Evolutionary conservation across 2,888 invertebrate species (phyloP).

Genomic region (Parnassius orleans): DNA sequence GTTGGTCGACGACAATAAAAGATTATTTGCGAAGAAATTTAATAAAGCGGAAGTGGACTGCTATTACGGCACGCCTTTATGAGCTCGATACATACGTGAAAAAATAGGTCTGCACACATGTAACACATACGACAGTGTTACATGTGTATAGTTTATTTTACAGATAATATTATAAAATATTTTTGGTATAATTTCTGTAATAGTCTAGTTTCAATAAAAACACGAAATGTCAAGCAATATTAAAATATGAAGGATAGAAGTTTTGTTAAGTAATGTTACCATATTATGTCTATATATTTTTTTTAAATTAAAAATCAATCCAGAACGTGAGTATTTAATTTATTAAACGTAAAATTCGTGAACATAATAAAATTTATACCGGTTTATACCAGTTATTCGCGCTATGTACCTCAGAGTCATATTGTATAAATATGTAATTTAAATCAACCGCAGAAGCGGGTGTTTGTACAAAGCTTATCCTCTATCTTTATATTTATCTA

Average conservation of each 20-base stretch:
- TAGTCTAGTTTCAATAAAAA: no score
- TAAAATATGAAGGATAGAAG: no score
- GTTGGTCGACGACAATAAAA: slow-evolving; percentile 72
- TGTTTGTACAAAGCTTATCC: slow-evolving; percentile 16
- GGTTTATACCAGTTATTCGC: no score
- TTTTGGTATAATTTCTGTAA: no score
- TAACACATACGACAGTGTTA: slow-evolving; percentile 12
- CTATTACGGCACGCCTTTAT: slow-evolving; percentile 59
- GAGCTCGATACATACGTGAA: slow-evolving; percentile 39
- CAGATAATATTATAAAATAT: background rate
- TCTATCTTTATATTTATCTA: slow-evolving; percentile 39
- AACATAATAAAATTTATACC: no score
- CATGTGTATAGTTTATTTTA: slow-evolving; percentile 42
- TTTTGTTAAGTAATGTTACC: no score
- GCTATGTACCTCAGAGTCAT: background rate
- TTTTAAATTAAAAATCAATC: no score
- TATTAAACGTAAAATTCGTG: no score
- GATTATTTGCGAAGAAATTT: slow-evolving; percentile 80
- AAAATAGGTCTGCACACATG: slow-evolving; percentile 21
- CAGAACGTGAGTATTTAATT: no score
- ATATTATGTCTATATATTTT: no score
- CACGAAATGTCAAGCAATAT: no score
- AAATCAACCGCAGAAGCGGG: slow-evolving; percentile 10
- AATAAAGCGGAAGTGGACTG: slow-evolving; percentile 79
- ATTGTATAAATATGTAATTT: slow-evolving; percentile 6